phyloP scores from a whole-genome alignment of 1,140 invertebrate genomes.

The Drosophila miranda region DNA sequence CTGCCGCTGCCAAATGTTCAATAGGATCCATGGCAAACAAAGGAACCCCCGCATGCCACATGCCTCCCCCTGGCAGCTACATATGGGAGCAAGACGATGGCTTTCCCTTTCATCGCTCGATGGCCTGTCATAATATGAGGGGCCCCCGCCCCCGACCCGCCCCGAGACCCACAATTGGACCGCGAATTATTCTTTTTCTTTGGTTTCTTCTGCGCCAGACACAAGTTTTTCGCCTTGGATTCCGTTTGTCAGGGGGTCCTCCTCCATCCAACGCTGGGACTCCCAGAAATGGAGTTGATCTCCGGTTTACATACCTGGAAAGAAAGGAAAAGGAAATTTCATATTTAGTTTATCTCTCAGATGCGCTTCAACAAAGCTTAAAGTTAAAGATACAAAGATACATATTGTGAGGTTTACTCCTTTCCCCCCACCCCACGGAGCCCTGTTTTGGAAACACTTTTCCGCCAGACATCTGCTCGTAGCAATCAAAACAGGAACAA shows the following conservation, averaged over 20 bases:
- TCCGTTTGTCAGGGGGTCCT: neutral
- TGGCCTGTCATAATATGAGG: conserved; percentile 55
- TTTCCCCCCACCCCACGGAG: neutral
- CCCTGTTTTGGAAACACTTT: neutral
- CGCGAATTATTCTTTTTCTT: conserved; percentile 60
- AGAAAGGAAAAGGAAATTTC: conserved; percentile 5
- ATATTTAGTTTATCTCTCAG: conserved; percentile 1
- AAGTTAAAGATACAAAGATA: neutral
- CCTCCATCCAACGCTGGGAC: neutral
- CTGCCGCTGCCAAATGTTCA: conserved; percentile 45
- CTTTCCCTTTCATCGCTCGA: conserved; percentile 46
- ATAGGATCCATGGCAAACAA: conserved; percentile 36
- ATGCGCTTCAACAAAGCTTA: neutral
- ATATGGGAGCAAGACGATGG: conserved; percentile 39
- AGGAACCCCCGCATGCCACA: neutral
- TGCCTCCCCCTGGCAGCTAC: conserved; percentile 1
- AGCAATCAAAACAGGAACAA: conserved; percentile 74
- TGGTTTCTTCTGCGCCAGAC: conserved; percentile 1
- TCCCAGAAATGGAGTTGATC: neutral
- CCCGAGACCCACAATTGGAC: conserved; percentile 36
- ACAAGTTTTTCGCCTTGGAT: conserved; percentile 15
- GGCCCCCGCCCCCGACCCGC: neutral
- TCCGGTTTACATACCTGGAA: conserved; percentile 36
- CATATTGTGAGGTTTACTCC: no score
- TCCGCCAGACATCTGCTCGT: conserved; percentile 61